A percentile compares a stretch with the other conserved stretches of the same genome.
These are phyloP conservation scores for Nothocercus julius DNA, from an alignment of 2,113 vertebrate genomes.

Conservation along the genomic window DNA sequence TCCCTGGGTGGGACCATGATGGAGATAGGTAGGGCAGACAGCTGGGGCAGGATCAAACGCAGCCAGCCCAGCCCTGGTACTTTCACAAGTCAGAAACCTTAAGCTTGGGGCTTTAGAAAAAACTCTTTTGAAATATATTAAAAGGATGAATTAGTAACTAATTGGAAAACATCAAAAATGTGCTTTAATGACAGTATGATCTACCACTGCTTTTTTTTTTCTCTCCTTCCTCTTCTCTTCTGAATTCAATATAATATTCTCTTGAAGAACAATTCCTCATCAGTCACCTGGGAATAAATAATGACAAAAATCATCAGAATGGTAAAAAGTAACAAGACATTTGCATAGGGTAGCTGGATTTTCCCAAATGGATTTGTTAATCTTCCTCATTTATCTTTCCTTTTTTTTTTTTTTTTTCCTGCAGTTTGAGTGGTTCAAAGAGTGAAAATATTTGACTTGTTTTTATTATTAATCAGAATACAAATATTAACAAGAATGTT, in stretches of 20 bases:
- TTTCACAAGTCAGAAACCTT: neutral
- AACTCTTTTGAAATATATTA: neutral
- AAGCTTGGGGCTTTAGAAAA: neutral
- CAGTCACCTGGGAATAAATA: neutral
- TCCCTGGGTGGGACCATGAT: neutral
- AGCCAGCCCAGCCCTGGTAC: neutral
- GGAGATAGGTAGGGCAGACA: neutral
- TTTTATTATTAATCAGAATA: too few species aligned
- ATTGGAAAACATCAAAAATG: neutral
- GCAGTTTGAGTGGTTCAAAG: too few species aligned
- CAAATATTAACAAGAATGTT: neutral
- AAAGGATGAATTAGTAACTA: neutral
- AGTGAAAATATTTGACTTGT: too few species aligned
- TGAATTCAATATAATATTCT: neutral
- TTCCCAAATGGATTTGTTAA: too few species aligned
- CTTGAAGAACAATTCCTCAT: neutral
- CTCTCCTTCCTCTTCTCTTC: neutral
- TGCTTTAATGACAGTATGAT: neutral
- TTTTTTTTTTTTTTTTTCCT: too few species aligned
- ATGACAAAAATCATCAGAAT: neutral
- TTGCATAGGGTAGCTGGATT: neutral
- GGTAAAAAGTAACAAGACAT: neutral
- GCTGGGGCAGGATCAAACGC: neutral
- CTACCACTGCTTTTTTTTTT: neutral
- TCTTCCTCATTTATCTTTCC: too few species aligned